Evolutionary conservation across 2,113 vertebrate genomes (phyloP), one percentile per base, ranked within the genome.

Genomic region (Mesitornis unicolor): DNA sequence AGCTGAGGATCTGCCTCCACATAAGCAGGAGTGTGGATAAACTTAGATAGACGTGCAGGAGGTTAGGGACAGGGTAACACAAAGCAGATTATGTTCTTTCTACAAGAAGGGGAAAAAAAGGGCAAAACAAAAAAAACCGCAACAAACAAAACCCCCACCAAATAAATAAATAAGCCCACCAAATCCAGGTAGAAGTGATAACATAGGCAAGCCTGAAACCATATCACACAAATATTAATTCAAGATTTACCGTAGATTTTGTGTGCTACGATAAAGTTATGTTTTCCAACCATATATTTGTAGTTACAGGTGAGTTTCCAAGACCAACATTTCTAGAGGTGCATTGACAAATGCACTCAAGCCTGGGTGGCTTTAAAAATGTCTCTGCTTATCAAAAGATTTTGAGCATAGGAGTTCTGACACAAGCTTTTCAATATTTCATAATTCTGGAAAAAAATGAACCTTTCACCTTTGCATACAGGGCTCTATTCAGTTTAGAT

Each of bases 381-480:
- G 87, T 90, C n/a, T 79, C 42, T 74, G 42, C 87, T 89, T 95
- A 96, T 97, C 96, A 68, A 87, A 92, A 85, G 70, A 15, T 61
- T 96, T 95, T 96, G 50, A 96, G n/a, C 43, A 57, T 57, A 59
- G 43, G 76, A 64, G 28, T 35, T 94, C 71, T 91, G 81, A 93
- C 48, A 68, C n/a, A 84, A 79, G 43, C 11, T 94, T 97, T 96
- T 96, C 65, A 95, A 92, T 96, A 95, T 90, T 77, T 93, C 89
- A 91, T 93, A 91, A 88, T 89, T 93, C 48, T 92, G 70, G 45
- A 57, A 91, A 91, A 96, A 90, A 90, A 16, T 61, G 36, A 81
- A 92, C 75, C 57, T 61, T 97, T 97, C 50, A 89, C 68, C 81
- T 97, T 89, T 81, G 51, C 60, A 81, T 88, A 87, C 95, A 97